Conservation (phyloP, 2,797 vertebrate species). For the Acanthurus leucopareius region DNA sequence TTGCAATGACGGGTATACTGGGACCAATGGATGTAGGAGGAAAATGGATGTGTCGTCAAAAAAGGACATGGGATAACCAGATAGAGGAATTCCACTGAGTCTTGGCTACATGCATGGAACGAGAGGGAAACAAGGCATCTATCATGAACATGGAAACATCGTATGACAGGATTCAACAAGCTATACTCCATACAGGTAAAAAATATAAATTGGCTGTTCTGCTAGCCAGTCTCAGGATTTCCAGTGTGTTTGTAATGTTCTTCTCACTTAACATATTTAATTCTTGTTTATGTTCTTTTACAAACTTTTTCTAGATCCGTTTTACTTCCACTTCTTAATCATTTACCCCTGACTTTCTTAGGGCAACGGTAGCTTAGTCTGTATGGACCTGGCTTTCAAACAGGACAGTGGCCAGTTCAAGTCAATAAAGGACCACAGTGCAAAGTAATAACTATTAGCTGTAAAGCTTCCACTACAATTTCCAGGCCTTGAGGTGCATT, state of each 20-base stretch:
- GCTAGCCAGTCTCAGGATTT: conserved; percentile 14
- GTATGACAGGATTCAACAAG: conserved; percentile 49
- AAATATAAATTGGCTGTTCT: conserved; percentile 49
- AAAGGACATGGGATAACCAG: conserved; percentile 44
- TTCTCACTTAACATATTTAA: conserved; percentile 1
- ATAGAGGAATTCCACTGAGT: conserved; percentile 50
- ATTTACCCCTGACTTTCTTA: no score
- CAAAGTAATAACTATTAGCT: no score
- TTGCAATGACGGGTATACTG: conserved; percentile 28
- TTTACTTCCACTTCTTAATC: not conserved
- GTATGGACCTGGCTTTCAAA: no score
- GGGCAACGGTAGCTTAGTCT: no score
- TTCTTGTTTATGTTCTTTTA: not conserved
- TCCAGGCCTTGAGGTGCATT: no score
- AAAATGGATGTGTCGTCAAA: conserved; percentile 56
- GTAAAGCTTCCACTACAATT: no score
- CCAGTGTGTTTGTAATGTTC: not conserved
- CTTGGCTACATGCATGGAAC: conserved; percentile 33
- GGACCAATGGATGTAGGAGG: conserved; percentile 29
- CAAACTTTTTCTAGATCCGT: not conserved
- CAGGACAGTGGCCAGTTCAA: no score
- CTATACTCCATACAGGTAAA: conserved; percentile 41
- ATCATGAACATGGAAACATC: conserved; percentile 52
- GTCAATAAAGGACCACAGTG: no score
- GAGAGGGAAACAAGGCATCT: conserved; percentile 61